phyloP scores from a whole-genome alignment of 1,140 invertebrate genomes.

The Leptonema lineaticorne region DNA sequence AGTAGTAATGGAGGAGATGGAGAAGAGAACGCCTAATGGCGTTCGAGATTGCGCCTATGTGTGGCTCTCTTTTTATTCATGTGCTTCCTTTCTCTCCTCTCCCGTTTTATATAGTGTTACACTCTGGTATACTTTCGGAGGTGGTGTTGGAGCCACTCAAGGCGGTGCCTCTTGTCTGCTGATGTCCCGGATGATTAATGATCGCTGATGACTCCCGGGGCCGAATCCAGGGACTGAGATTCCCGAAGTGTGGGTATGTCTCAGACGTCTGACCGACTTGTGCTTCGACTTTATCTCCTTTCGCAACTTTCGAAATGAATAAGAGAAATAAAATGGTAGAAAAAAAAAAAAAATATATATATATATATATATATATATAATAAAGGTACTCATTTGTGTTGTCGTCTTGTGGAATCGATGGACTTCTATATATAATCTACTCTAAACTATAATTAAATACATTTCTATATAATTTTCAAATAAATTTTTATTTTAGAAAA shows the following conservation, averaged over 20 bases:
- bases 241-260: not conserved
- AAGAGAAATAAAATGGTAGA: no score
- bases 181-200: slow-evolving; percentile 41
- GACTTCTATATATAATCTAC: no score
- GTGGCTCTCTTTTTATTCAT: not conserved
- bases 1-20: slow-evolving; percentile 3
- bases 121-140: not conserved
- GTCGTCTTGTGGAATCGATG: no score
- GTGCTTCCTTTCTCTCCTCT: not conserved
- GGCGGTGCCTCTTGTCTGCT: slow-evolving; percentile 38
- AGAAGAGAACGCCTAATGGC: slow-evolving; percentile 26
- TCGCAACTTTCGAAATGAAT: no score
- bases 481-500: no score
- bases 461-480: no score
- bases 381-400: no score
- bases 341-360: no score
- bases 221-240: not conserved
- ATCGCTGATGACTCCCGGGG: slow-evolving; percentile 33
- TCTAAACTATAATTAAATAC: no score
- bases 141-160: slow-evolving; percentile 22
- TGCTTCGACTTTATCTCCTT: no score
- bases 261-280: not conserved
- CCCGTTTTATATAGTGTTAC: not conserved
- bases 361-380: no score
- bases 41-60: slow-evolving; percentile 30